Percentiles rank a stretch among this genome's conserved stretches.
Evolutionary conservation across 2,797 vertebrate species (phyloP).

Genomic region (Microctenopoma stevenorrisi): DNA sequence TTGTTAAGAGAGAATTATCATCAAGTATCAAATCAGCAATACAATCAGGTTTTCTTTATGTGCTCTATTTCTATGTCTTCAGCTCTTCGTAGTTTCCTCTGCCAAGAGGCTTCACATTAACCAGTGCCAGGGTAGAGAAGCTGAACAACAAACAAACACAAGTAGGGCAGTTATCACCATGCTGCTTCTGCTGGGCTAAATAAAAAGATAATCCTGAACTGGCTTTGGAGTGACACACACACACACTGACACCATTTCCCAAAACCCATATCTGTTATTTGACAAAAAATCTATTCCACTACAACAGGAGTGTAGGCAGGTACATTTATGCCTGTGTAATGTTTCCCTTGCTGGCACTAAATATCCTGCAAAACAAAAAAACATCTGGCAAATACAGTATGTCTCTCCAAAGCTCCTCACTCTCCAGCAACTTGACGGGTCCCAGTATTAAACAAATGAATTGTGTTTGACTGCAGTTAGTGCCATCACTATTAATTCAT

Average conservation of each 20-base stretch:
- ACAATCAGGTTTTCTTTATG: conserved; percentile 11
- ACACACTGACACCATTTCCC: conserved; percentile 2
- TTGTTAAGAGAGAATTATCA: no score
- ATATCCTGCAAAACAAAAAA: conserved; percentile 13
- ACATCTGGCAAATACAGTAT: conserved; percentile 2
- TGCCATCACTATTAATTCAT: not conserved
- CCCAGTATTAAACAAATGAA: conserved; percentile 4
- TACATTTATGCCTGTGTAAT: conserved; percentile 3
- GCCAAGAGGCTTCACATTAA: conserved; percentile 28
- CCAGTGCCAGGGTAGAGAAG: conserved; percentile 46
- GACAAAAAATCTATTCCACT: conserved; percentile 15
- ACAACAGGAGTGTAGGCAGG: not conserved
- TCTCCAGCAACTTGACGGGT: not conserved
- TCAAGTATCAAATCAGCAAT: no score
- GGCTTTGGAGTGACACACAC: conserved; percentile 18
- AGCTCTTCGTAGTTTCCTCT: conserved; percentile 3
- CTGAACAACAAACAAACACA: conserved; percentile 26
- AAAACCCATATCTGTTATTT: conserved; percentile 24
- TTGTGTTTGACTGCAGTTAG: not conserved
- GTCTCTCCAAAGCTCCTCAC: conserved; percentile 1
- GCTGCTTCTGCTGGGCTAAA: conserved; percentile 42
- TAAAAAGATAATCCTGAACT: conserved; percentile 51
- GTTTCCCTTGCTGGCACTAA: conserved; percentile 2
- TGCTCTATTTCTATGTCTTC: conserved; percentile 21
- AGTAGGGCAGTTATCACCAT: conserved; percentile 24